Conservation (phyloP, 2,888 invertebrate genomes). For the Yponomeuta evonymella region DNA sequence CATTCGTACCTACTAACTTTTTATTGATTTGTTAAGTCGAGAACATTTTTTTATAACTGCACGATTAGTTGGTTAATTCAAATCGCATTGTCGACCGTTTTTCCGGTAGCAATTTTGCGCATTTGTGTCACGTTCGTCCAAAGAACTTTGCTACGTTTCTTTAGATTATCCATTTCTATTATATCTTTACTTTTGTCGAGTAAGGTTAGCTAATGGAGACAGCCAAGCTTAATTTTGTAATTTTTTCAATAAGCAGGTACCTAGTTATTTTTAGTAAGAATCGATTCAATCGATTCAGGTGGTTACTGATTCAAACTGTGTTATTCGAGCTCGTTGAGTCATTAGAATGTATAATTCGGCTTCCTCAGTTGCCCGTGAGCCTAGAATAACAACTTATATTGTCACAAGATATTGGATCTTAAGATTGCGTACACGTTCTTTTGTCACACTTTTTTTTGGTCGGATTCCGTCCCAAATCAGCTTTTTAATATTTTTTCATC, state of each 20-base stretch:
- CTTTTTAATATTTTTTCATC: conserved; percentile 12
- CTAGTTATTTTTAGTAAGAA: neutral
- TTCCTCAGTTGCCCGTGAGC: conserved; percentile 28
- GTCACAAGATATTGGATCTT: conserved; percentile 57
- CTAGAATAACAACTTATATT: conserved; percentile 64
- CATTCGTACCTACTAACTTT: neutral
- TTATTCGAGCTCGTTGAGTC: neutral
- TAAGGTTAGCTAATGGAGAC: neutral
- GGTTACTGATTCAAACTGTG: neutral
- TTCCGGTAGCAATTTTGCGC: neutral
- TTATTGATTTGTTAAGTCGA: neutral
- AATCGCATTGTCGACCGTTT: neutral
- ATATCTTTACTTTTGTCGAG: neutral
- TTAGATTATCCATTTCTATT: neutral
- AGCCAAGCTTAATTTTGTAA: neutral
- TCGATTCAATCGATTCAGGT: neutral
- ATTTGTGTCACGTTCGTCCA: neutral
- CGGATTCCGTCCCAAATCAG: conserved; percentile 32
- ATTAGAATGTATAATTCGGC: conserved; percentile 17
- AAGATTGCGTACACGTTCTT: conserved; percentile 58
- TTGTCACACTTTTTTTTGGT: conserved; percentile 48
- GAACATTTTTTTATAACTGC: neutral
- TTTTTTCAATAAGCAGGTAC: neutral
- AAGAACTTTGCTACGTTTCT: neutral
- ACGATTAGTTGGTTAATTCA: neutral